These are phyloP conservation scores for Dione juno DNA, from an alignment of 2,888 invertebrate genomes.

Conservation along the genomic window DNA sequence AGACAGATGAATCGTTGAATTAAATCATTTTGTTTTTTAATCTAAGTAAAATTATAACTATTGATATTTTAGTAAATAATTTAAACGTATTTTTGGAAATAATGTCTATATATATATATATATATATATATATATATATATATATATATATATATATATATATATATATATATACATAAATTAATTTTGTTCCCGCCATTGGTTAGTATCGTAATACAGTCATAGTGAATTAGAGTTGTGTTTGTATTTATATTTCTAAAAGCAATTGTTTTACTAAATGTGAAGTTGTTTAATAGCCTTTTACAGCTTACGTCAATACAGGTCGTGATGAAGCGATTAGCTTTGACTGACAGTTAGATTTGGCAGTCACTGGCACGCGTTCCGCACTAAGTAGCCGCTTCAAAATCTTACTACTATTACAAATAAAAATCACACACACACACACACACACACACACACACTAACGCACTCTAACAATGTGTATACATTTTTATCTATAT, in stretches of 20 bases:
- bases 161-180: no score
- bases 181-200: not conserved
- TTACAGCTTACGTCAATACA: constrained; percentile 49
- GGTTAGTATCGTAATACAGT: not conserved
- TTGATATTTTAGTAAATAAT: no score
- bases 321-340: constrained; percentile 70
- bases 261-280: constrained; percentile 24
- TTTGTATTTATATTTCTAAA: not conserved
- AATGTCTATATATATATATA: no score
- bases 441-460: no score
- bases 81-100: no score
- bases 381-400: constrained; percentile 27
- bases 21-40: not conserved
- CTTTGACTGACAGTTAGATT: constrained; percentile 54
- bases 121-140: no score
- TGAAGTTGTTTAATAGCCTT: constrained; percentile 35
- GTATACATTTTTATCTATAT: no score
- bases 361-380: constrained; percentile 32
- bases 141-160: no score
- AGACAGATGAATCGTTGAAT: not conserved
- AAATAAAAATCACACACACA: not conserved
- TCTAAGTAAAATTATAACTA: not conserved
- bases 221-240: not conserved
- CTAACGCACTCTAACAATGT: no score
- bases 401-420: constrained; percentile 19